phyloP scores from a whole-genome alignment of 1,140 invertebrate genomes.

The Batillaria attramentaria region DNA sequence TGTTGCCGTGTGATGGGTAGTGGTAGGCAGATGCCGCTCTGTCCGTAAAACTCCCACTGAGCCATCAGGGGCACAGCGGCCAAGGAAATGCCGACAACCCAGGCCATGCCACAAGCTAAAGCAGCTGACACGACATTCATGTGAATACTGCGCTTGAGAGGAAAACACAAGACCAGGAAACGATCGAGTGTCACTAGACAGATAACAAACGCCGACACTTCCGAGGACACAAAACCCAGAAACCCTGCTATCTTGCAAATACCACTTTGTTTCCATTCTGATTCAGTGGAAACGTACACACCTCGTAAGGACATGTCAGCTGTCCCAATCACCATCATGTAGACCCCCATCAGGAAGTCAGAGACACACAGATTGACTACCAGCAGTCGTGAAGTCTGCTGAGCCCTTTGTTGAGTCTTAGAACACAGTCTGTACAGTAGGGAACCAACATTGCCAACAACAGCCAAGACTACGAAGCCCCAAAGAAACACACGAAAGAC shows the following conservation, averaged over 20 bases:
- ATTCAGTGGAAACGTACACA: conserved; percentile 51
- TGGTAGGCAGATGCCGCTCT: conserved; percentile 45
- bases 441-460: conserved; percentile 47
- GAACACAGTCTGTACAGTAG: conserved; percentile 36
- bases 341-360: conserved; percentile 63
- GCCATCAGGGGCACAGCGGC: conserved; percentile 18
- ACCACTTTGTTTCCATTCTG: conserved; percentile 48
- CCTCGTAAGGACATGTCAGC: conserved; percentile 56
- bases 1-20: conserved; percentile 41
- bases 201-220: too few relatives aligned
- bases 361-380: conserved; percentile 52
- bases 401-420: conserved; percentile 13
- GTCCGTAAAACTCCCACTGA: conserved; percentile 43
- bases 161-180: conserved; percentile 53
- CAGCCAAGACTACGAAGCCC: conserved; percentile 38
- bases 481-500: conserved; percentile 43
- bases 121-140: conserved; percentile 28
- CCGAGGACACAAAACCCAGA: conserved; percentile 48
- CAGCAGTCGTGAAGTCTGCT: conserved; percentile 40
- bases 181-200: too few relatives aligned
- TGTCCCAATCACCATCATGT: conserved; percentile 58
- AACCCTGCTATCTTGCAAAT: conserved; percentile 56
- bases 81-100: conserved; percentile 36
- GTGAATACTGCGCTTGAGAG: conserved; percentile 42
- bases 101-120: conserved; percentile 9